Percentiles rank a stretch among this genome's conserved stretches.
Evolutionary conservation across 2,113 vertebrate genomes (phyloP).

Genomic region (Anseranas semipalmata): DNA sequence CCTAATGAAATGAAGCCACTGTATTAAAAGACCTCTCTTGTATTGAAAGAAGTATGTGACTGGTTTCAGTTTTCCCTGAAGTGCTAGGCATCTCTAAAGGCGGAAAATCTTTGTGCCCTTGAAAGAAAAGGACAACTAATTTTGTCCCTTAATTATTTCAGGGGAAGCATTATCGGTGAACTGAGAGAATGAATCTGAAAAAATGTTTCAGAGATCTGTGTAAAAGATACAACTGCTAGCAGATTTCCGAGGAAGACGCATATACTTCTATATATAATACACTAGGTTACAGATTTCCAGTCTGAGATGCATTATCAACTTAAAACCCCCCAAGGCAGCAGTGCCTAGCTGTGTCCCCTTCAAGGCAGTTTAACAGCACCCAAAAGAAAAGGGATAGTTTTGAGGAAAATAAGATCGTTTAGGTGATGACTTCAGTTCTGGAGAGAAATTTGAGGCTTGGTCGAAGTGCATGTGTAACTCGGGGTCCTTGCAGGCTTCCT

Average conservation of each 20-base stretch:
- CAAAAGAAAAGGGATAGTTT: neutral
- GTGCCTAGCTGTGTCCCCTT: neutral
- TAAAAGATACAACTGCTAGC: neutral
- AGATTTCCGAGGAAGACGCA: neutral
- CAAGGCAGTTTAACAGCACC: neutral
- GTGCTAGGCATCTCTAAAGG: neutral
- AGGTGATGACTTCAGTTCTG: neutral
- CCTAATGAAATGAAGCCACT: neutral
- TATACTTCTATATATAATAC: neutral
- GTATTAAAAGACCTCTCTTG: neutral
- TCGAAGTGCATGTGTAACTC: accelerated
- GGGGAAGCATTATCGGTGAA: neutral
- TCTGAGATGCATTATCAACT: neutral
- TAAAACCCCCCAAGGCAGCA: neutral
- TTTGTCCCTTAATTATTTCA: conserved; percentile 36
- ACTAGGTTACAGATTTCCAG: neutral
- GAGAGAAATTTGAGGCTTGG: neutral
- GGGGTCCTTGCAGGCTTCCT: neutral
- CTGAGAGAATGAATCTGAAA: neutral
- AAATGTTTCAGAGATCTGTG: neutral
- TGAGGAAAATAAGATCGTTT: neutral
- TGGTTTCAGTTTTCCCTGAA: neutral
- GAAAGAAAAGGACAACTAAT: conserved; percentile 19
- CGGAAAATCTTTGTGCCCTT: conserved; percentile 13
- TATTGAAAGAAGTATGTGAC: neutral